Base-by-base conservation (phyloP, 2,797 vertebrate species). In the Siniperca scherzeri region DNA sequence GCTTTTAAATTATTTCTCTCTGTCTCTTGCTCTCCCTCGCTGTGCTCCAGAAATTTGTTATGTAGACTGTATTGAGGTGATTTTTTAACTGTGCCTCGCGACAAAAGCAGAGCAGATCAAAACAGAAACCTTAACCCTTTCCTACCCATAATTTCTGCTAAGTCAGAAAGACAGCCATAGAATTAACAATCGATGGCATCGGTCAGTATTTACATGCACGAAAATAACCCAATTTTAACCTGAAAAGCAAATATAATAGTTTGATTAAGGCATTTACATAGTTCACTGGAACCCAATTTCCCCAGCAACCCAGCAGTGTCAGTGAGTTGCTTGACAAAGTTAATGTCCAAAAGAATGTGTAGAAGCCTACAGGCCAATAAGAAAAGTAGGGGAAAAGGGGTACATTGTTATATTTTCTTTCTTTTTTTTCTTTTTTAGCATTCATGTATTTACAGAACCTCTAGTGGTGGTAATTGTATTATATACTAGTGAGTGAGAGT, bases 41-140 rank as follows among this genome's bases (percentile, higher is more conserved):
- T 65, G n/a, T n/a, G 19, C 21, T 17, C 33, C 38, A 61, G 12
- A 82, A 67, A 66, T 86, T 84, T 86, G 80, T 68, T 70, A 25
- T 73, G 50, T 78, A 62, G 80, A 74, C 30, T 48, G 25, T 22
- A 81, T 22, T 27, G 62, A 48, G 46, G 16, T 64, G 36, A 55
- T 75, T 86, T 70, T 78, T 44, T 40, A 40, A 40, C 4, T 9
- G 3, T 13, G 22, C n/a, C 2, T 75, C 1, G 3, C 2, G 2
- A 80, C 25, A 81, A 81, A 82, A 83, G 42, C 40, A 33, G 30
- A 44, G 52, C 7, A 14, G 8, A 59, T 82, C 33, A 46, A 78
- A 82, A 84, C 67, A 77, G 56, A 71, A 74, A 57, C 76, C 68
- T 64, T 82, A 56, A 80, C 62, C 53, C 13, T 5, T 73, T 46